These are phyloP conservation scores for Sus scrofa DNA, from an alignment of 2,113 vertebrate species.

Conservation along the genomic window DNA sequence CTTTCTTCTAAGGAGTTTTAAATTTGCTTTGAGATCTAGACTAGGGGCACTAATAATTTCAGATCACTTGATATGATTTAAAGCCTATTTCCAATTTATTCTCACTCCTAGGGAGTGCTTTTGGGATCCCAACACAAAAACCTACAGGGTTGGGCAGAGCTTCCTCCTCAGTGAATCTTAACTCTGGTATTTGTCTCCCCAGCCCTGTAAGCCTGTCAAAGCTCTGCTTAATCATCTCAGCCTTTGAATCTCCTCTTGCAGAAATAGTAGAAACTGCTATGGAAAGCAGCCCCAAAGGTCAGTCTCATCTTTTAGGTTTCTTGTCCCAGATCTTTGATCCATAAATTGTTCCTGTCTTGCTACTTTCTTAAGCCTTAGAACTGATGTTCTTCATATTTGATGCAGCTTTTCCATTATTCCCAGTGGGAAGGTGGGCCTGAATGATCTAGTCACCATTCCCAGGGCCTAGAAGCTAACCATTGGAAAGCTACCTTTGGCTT, in stretches of 20 bases:
- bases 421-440: background rate
- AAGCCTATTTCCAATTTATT: background rate
- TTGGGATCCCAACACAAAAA: background rate
- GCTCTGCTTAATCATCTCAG: background rate
- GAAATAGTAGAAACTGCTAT: background rate
- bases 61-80: background rate
- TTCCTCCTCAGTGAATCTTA: background rate
- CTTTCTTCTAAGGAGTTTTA: background rate
- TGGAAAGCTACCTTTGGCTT: background rate
- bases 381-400: background rate
- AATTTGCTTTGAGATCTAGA: background rate
- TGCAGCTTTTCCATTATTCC: background rate
- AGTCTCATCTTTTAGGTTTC: background rate
- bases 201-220: background rate
- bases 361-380: background rate
- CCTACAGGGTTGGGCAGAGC: background rate
- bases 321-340: background rate
- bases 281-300: background rate
- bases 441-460: background rate
- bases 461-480: background rate
- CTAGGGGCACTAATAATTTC: background rate
- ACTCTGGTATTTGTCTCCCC: background rate
- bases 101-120: background rate
- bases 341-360: background rate
- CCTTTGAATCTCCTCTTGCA: background rate